Percentiles rank a stretch among this genome's conserved stretches.
phyloP scores from a whole-genome alignment of 2,113 vertebrate species.

The Pao palembangensis region DNA sequence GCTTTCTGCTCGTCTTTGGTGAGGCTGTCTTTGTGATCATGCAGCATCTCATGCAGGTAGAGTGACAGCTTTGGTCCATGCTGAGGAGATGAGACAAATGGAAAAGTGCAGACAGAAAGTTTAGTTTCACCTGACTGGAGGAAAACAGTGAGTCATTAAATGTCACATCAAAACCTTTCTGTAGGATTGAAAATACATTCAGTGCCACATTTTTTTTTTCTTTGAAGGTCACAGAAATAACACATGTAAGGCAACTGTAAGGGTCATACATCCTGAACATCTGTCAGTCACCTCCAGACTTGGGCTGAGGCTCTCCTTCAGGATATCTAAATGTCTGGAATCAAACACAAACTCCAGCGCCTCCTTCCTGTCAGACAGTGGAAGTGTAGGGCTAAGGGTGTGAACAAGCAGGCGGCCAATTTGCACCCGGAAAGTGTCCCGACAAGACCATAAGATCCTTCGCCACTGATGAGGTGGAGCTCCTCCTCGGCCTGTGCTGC shows the following conservation, averaged over 20 bases:
- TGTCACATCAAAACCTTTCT: not conserved
- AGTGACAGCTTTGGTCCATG: conserved; percentile 92
- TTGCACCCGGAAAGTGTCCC: conserved; percentile 87
- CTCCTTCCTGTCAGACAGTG: conserved; percentile 81
- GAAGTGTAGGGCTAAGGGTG: conserved; percentile 79
- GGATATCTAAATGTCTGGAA: conserved; percentile 84
- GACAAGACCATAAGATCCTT: conserved; percentile 86
- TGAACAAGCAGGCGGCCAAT: conserved; percentile 92
- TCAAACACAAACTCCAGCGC: conserved; percentile 84
- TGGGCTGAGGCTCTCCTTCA: conserved; percentile 88
- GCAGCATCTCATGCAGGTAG: conserved; percentile 89
- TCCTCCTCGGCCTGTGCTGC: conserved; percentile 72
- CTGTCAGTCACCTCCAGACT: conserved; percentile 78
- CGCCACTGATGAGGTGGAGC: conserved; percentile 86
- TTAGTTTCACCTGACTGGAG: not conserved
- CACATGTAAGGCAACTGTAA: not conserved
- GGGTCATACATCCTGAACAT: no score
- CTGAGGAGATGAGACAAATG: conserved; percentile 56
- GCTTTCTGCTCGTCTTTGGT: conserved; percentile 80
- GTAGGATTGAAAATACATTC: not conserved
- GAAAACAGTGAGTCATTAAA: not conserved
- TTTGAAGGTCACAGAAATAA: not conserved
- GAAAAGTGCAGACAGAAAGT: not conserved
- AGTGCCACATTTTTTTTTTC: not conserved
- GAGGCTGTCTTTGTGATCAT: conserved; percentile 82